These are phyloP conservation scores for Synergus umbraculus DNA, from an alignment of 2,888 invertebrate species.

Conservation along the genomic window DNA sequence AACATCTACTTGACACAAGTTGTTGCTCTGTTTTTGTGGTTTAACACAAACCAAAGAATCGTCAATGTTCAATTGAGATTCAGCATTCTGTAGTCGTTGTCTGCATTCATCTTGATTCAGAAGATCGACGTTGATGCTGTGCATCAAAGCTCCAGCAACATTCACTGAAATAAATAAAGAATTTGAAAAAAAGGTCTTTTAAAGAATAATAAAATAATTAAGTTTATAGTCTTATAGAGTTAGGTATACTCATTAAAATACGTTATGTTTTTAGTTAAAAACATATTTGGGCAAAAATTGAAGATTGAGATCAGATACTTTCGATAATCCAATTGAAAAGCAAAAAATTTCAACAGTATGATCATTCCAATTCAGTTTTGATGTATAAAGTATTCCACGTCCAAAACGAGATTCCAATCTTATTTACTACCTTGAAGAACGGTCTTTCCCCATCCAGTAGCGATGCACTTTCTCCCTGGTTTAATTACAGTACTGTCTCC, in stretches of 20 bases:
- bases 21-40: slow-evolving; percentile 81
- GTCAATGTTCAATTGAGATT: slow-evolving; percentile 80
- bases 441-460: slow-evolving; percentile 91
- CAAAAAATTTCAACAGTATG: background rate
- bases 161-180: slow-evolving; percentile 80
- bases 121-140: slow-evolving; percentile 84
- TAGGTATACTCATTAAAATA: background rate
- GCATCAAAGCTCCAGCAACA: slow-evolving; percentile 86
- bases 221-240: background rate
- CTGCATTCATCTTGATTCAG: slow-evolving; percentile 83
- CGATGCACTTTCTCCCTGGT: slow-evolving; percentile 83
- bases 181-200: background rate
- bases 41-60: slow-evolving; percentile 85
- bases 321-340: background rate
- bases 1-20: slow-evolving; percentile 89
- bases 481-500: slow-evolving; percentile 79
- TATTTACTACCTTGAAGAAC: slow-evolving; percentile 84
- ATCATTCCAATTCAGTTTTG: background rate
- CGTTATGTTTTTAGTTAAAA: background rate
- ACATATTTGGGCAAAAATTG: background rate
- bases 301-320: background rate
- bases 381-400: background rate
- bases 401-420: slow-evolving; percentile 23
- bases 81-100: slow-evolving; percentile 79
- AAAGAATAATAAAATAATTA: background rate